phyloP scores from a whole-genome alignment of 2,888 invertebrate species.

The Diachrysia chrysitis region DNA sequence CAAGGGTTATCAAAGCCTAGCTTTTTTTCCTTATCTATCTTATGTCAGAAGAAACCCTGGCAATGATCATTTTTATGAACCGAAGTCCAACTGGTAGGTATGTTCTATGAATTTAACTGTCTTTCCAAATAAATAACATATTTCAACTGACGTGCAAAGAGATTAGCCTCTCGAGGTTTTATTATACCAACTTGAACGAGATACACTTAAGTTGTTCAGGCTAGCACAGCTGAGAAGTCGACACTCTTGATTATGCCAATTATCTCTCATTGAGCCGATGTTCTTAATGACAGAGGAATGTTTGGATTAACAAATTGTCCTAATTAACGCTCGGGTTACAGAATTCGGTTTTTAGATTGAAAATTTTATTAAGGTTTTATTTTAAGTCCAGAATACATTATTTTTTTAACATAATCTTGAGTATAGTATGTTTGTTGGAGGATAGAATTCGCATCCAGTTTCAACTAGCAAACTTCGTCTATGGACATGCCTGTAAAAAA shows the following conservation, averaged over 20 bases:
- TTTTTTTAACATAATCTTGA: too few relatives aligned
- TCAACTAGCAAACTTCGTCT: too few relatives aligned
- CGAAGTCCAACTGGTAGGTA: too few relatives aligned
- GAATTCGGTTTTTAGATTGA: constrained; percentile 31
- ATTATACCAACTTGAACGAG: constrained; percentile 23
- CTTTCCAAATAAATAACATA: too few relatives aligned
- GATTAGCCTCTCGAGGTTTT: constrained; percentile 2
- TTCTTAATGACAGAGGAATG: constrained; percentile 55
- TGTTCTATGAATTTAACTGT: too few relatives aligned
- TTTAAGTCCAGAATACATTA: constrained; percentile 13
- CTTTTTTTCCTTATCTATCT: too few relatives aligned
- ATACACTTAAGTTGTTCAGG: constrained; percentile 18
- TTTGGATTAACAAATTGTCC: constrained; percentile 53
- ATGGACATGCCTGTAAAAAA: too few relatives aligned
- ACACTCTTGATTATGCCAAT: constrained; percentile 65
- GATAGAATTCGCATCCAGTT: too few relatives aligned
- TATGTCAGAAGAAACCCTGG: too few relatives aligned
- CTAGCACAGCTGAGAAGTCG: constrained; percentile 28
- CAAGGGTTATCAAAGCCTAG: too few relatives aligned
- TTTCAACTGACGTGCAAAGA: neutral
- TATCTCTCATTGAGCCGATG: constrained; percentile 64
- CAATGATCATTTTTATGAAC: too few relatives aligned
- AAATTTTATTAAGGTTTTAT: constrained; percentile 32
- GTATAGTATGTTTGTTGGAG: too few relatives aligned
- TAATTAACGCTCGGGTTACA: constrained; percentile 44